Conservation (phyloP, 2,797 vertebrate species). For the Gila robusta region DNA sequence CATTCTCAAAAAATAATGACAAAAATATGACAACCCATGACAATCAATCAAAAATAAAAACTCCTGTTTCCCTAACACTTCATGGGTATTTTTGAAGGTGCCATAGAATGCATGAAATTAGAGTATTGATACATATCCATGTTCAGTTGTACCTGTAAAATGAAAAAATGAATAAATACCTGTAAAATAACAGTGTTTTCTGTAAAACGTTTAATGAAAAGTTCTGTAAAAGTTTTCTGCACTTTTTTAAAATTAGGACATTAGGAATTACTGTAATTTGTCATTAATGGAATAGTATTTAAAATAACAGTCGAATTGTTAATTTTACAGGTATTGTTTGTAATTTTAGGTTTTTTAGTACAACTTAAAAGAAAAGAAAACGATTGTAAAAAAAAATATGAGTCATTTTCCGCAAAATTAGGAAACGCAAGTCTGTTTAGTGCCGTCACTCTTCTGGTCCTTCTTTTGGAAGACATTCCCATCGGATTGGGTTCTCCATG, state of each 20-base stretch:
- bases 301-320: too few relatives aligned
- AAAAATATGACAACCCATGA: too few relatives aligned
- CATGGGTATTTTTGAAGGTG: too few relatives aligned
- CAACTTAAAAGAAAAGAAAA: not conserved
- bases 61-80: too few relatives aligned
- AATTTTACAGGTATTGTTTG: too few relatives aligned
- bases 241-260: too few relatives aligned
- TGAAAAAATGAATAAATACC: not conserved
- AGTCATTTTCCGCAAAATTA: not conserved
- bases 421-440: not conserved
- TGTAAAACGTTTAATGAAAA: not conserved
- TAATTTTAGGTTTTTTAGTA: not conserved
- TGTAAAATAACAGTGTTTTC: not conserved
- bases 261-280: not conserved
- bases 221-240: too few relatives aligned
- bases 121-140: not conserved
- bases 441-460: not conserved
- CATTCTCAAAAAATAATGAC: too few relatives aligned
- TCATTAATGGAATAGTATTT: not conserved
- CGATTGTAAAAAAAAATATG: rapidly evolving
- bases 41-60: too few relatives aligned
- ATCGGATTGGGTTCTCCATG: not conserved
- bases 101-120: too few relatives aligned
- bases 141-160: not conserved
- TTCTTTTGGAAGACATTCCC: not conserved